A percentile compares a stretch with the other conserved stretches of the same genome.
Evolutionary conservation across 2,888 invertebrate genomes (phyloP).

Genomic region (Dione vanillae): DNA sequence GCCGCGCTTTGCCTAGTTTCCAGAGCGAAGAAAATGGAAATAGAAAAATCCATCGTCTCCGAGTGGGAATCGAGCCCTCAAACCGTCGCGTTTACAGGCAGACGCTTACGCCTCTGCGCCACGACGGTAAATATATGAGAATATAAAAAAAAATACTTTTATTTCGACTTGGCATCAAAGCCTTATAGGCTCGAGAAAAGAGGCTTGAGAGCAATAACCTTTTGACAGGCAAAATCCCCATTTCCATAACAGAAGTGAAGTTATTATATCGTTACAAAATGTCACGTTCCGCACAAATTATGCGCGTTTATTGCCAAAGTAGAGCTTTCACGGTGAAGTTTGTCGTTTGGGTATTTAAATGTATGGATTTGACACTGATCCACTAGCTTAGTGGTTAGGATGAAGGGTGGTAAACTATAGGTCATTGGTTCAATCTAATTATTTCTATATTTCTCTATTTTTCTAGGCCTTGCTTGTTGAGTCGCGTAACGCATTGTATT

Average conservation of each 20-base stretch:
- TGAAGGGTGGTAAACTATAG: not conserved
- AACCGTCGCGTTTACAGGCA: too few species aligned
- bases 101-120: too few species aligned
- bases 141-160: too few species aligned
- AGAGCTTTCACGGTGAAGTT: constrained; percentile 3
- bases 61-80: too few species aligned
- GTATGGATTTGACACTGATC: not conserved
- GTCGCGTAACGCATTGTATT: too few species aligned
- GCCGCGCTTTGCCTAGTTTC: too few species aligned
- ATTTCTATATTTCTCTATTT: too few species aligned
- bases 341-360: not conserved
- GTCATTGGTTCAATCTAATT: not conserved
- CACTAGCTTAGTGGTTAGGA: too few species aligned
- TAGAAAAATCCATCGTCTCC: too few species aligned
- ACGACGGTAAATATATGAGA: too few species aligned
- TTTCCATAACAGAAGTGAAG: constrained; percentile 13
- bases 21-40: too few species aligned
- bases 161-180: constrained; percentile 18
- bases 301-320: constrained; percentile 6
- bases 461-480: too few species aligned
- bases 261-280: constrained; percentile 38
- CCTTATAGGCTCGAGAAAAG: constrained; percentile 17
- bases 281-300: constrained; percentile 37
- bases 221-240: constrained; percentile 33
- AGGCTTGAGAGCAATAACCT: constrained; percentile 32